phyloP scores from a whole-genome alignment of 2,888 invertebrate genomes.

The Sesia apiformis region DNA sequence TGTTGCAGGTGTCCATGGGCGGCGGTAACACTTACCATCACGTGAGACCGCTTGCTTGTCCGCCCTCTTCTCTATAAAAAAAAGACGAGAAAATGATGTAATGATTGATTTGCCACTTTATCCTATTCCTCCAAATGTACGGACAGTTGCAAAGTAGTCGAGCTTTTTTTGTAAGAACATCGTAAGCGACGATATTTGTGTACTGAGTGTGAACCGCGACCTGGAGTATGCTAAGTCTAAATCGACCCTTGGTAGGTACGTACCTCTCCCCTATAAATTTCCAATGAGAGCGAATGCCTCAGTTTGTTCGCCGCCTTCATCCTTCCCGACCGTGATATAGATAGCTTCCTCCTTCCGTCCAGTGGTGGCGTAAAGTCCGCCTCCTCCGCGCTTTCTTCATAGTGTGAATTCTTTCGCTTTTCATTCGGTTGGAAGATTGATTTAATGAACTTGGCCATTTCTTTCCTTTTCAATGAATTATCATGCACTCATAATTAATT shows the following conservation, averaged over 20 bases:
- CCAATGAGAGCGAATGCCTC: conserved; percentile 64
- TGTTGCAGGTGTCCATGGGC: too few relatives aligned
- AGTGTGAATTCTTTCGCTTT: conserved; percentile 25
- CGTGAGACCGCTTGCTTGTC: too few relatives aligned
- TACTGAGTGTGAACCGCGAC: too few relatives aligned
- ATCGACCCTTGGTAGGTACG: conserved; percentile 10
- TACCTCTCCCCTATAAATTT: conserved; percentile 65
- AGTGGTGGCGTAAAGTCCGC: conserved; percentile 31
- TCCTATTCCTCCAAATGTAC: too few relatives aligned
- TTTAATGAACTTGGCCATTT: conserved; percentile 62
- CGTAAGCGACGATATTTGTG: too few relatives aligned
- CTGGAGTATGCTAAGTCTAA: too few relatives aligned
- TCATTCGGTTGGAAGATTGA: conserved; percentile 49
- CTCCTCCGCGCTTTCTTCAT: conserved; percentile 24
- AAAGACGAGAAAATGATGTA: too few relatives aligned
- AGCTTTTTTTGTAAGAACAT: too few relatives aligned
- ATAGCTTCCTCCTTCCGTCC: conserved; percentile 52
- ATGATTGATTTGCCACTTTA: too few relatives aligned
- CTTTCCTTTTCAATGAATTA: background rate
- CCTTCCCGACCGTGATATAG: conserved; percentile 76
- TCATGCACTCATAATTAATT: background rate
- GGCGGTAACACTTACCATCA: too few relatives aligned
- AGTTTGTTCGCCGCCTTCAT: conserved; percentile 73
- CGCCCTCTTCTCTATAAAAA: too few relatives aligned
- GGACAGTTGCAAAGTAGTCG: too few relatives aligned